Conservation (phyloP, 2,797 vertebrate species). For the Sebastes umbrosus region DNA sequence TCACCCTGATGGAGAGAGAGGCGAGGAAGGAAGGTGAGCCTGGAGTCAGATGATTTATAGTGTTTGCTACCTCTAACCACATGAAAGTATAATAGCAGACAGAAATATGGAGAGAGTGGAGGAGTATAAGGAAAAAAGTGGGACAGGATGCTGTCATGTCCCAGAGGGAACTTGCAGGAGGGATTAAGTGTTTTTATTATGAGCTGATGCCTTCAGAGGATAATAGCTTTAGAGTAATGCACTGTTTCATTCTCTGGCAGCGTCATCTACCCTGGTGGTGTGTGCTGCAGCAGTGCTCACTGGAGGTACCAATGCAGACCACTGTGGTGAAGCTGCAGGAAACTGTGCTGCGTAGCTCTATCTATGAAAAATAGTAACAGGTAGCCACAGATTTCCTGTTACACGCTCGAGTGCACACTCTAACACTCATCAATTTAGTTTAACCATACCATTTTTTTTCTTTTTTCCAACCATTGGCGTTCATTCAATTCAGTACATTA, state of each 20-base stretch:
- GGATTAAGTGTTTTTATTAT: constrained; percentile 73
- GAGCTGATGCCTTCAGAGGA: constrained; percentile 53
- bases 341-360: neutral
- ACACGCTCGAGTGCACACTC: neutral
- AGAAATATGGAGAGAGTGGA: constrained; percentile 18
- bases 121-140: constrained; percentile 15
- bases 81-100: constrained; percentile 26
- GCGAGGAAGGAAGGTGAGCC: constrained; percentile 7
- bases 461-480: neutral
- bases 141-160: constrained; percentile 53
- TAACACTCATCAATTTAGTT: neutral
- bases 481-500: neutral
- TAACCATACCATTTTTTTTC: neutral
- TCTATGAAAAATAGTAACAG: neutral
- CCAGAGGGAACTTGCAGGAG: constrained; percentile 52
- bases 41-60: constrained; percentile 29
- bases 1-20: constrained; percentile 84
- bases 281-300: constrained; percentile 8
- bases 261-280: constrained; percentile 2
- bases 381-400: neutral
- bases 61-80: constrained; percentile 27
- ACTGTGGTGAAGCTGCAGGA: neutral
- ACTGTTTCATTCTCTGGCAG: constrained; percentile 37
- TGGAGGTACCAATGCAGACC: neutral
- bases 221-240: constrained; percentile 67